phyloP scores from a whole-genome alignment of 2,888 invertebrate species.

The Kuschelorhynchus macadamiae region DNA sequence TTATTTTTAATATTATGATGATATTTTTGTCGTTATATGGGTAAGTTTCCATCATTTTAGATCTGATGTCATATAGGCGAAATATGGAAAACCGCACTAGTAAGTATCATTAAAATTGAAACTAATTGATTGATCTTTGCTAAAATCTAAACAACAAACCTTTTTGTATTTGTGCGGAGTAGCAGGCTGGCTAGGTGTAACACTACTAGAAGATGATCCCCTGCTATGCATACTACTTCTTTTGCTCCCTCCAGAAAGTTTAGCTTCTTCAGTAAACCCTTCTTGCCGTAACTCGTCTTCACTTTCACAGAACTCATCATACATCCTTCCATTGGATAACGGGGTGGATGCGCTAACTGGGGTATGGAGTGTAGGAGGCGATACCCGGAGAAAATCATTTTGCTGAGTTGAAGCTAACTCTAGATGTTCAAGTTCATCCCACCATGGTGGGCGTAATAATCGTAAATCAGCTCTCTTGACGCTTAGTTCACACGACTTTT shows the following conservation, averaged over 20 bases:
- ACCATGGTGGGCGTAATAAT: slow-evolving; percentile 94
- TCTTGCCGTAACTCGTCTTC: slow-evolving; percentile 91
- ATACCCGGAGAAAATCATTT: slow-evolving; percentile 65
- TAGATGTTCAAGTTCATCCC: slow-evolving; percentile 89
- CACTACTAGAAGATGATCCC: slow-evolving; percentile 91
- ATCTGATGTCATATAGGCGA: too few species aligned
- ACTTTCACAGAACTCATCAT: slow-evolving; percentile 87
- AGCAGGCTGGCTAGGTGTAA: slow-evolving; percentile 88
- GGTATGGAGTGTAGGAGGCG: slow-evolving; percentile 71
- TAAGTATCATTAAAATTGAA: too few species aligned
- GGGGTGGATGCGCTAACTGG: slow-evolving; percentile 70
- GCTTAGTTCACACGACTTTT: slow-evolving; percentile 72
- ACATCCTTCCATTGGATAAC: slow-evolving; percentile 73
- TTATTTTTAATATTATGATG: too few species aligned
- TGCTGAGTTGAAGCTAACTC: slow-evolving; percentile 52
- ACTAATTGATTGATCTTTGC: too few species aligned
- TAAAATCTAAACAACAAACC: too few species aligned
- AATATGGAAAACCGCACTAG: too few species aligned
- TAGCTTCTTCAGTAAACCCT: slow-evolving; percentile 84
- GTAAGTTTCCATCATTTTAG: too few species aligned
- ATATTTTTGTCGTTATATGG: too few species aligned
- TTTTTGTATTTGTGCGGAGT: slow-evolving; percentile 97
- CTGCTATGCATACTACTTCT: slow-evolving; percentile 93
- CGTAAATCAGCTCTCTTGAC: slow-evolving; percentile 93
- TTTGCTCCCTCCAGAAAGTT: slow-evolving; percentile 83